Percentiles rank a stretch among this genome's conserved stretches.
phyloP scores from a whole-genome alignment of 2,888 invertebrate species.

The Eueremaeus valkanovi region DNA sequence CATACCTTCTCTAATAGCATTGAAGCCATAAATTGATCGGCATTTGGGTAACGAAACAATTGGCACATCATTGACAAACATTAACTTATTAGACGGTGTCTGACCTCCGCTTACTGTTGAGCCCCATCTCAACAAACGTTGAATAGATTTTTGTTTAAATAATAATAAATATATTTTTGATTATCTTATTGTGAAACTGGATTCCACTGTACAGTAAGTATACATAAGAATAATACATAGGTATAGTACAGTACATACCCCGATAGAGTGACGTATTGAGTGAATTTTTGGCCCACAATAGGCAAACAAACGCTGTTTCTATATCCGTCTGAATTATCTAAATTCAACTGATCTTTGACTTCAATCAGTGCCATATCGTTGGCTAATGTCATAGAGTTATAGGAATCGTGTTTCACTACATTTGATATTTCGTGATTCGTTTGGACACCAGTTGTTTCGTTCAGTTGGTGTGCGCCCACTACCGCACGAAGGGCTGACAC shows the following conservation, averaged over 20 bases:
- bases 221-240: too few relatives aligned
- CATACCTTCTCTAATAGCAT: slow-evolving; percentile 6
- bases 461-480: background rate
- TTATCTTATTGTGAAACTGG: too few relatives aligned
- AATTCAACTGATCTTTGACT: background rate
- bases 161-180: background rate
- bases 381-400: background rate
- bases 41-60: slow-evolving; percentile 24
- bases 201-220: too few relatives aligned
- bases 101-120: background rate
- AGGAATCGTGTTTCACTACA: background rate
- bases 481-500: background rate
- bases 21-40: background rate
- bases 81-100: background rate
- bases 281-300: background rate
- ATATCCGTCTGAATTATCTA: background rate
- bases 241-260: background rate
- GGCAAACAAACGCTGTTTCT: background rate
- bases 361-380: background rate
- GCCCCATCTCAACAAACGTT: slow-evolving; percentile 9
- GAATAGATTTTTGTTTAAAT: background rate
- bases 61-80: slow-evolving; percentile 14
- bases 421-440: background rate
- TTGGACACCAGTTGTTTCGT: background rate
- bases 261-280: slow-evolving; percentile 1